Evolutionary conservation across 2,113 vertebrate genomes (phyloP), one percentile per base, ranked within the genome.

Genomic region (Peucedramus taeniatus): DNA sequence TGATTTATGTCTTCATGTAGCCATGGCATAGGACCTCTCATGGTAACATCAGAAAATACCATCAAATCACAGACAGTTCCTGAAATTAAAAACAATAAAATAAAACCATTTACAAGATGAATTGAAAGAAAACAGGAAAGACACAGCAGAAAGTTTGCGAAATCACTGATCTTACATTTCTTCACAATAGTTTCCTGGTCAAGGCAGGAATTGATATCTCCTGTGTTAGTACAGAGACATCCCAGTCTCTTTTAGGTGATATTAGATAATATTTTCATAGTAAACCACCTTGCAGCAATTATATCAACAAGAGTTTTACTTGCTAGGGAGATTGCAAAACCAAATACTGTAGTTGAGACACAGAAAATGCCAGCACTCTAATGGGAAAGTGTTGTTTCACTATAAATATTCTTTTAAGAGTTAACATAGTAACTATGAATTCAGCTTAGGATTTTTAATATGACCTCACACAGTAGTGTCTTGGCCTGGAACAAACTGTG

Each of bases 11-110:
- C 57, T 44, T 72, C 47, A 40, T 68, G 75, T 35, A 72, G 22
- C 45, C 22, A 53, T 13, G 69, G 66, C 40, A 31, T 5, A 22
- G 53, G 57, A 68, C 40, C 83, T 21, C 30, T 90, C 51, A 19
- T 20, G 19, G 66, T 56, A 88, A 79, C 3, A 10, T 76, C 66
- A 83, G 44, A 79, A 96, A 83, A 64, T 47, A 27, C 49, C 49
- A 75, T 54, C 61, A 79, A 78, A 79, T 81, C 77, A 84, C 64
- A 91, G 84, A 61, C 5, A 27, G 53, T 30, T 71, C 74, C 45
- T 87, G 37, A 94, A 87, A 96, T 79, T 53, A 80, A 76, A 93
- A 93, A 31, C 61, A 87, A 61, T 91, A 76, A 69, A 87, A 82
- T 57, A 56, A 35, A 92, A 18, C 49, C 66, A 51, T 82, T 76